Evolutionary conservation across 2,113 vertebrate genomes (phyloP), one percentile per base, ranked within the genome.

Genomic region (Gallinago media): DNA sequence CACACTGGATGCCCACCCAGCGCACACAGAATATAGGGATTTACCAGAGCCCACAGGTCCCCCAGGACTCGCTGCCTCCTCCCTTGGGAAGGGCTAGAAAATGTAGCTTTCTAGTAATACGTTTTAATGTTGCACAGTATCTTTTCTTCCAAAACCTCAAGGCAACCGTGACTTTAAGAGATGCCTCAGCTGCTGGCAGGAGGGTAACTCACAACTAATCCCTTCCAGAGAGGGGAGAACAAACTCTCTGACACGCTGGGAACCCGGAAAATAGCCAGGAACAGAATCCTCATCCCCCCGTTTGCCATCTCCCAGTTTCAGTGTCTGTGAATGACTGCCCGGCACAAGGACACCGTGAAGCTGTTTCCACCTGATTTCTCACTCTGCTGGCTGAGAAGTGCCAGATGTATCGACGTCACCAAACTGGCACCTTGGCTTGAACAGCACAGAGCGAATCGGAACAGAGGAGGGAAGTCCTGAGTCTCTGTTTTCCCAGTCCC

Each of bases 1-100:
- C 52, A 52, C 50, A 8, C 50, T 2, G 13, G 52, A 46, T 9
- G 26, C 12, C 1, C 36, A 12, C 11, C 16, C 36, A 10, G 42
- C 6, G 54, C 34, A 15, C 7, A 26, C 34, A 4, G 12, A 15
- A 42, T 2, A 34, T 3, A 8, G 0, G 20, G 58, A 26, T 32
- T 54, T 36, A n/a, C 2, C 25, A 13, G 19, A 46, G 55, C 32
- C 55, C 27, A 5, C 1, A 5, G 46, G 27, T 19, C 55, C 27
- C 38, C 9, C 27, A 4, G 40, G 61, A 58, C 23, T 42, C 61
- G 3, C 72, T 1, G 8, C 2, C 50, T 19, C 27, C 82, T 66
- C 71, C 16, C 1, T 47, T 29, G 4, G 5, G 54, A 67, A 50
- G 20, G 49, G 32, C 7, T 7, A 44, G 32, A 50, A 38, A 67